These are phyloP conservation scores for Eulemur rubriventer DNA, from an alignment of 2,797 vertebrate species.

Conservation along the genomic window DNA sequence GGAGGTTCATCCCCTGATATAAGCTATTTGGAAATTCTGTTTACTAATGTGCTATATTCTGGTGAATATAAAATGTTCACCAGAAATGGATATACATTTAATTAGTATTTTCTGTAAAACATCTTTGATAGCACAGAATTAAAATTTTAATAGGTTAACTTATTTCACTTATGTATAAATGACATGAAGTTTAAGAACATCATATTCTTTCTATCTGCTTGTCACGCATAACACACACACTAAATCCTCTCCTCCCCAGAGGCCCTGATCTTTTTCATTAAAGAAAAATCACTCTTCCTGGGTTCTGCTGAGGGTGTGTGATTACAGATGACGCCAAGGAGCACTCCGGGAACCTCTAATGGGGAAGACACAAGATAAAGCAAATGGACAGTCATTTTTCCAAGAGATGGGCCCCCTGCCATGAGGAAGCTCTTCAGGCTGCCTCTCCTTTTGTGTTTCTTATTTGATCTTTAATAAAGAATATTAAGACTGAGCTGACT, in stretches of 20 bases:
- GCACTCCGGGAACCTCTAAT: constrained; percentile 32
- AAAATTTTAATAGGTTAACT: background rate
- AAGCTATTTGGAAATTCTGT: background rate
- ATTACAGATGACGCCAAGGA: constrained; percentile 70
- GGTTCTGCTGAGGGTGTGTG: constrained; percentile 33
- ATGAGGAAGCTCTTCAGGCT: constrained; percentile 41
- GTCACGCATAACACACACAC: background rate
- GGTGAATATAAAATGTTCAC: background rate
- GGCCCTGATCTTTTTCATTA: constrained; percentile 37
- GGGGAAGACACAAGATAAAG: constrained; percentile 49
- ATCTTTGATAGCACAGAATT: background rate
- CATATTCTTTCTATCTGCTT: background rate
- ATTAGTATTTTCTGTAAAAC: background rate
- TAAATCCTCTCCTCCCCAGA: background rate
- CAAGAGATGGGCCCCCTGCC: constrained; percentile 55
- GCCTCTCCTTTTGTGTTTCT: constrained; percentile 61
- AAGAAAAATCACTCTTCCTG: constrained; percentile 18
- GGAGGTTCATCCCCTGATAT: background rate
- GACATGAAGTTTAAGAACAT: constrained; percentile 10
- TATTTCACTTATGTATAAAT: background rate
- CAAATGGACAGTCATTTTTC: constrained; percentile 48
- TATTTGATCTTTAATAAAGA: constrained; percentile 75
- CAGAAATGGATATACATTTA: background rate
- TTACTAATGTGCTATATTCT: background rate
- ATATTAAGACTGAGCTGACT: background rate